Conservation (phyloP, 2,888 invertebrate genomes). For the Sussaba pulchella region DNA sequence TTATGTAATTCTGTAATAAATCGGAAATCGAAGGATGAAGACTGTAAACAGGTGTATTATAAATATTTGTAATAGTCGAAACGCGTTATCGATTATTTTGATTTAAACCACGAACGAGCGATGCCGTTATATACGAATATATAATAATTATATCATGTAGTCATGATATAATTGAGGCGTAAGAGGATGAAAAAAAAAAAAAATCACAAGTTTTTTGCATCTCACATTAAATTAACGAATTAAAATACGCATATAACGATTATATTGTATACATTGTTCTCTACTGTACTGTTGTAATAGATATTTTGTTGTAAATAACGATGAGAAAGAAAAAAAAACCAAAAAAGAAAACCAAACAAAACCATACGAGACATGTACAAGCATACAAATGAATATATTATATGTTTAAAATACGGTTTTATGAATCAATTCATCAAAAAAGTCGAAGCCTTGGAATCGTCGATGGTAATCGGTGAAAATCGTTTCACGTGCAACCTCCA, state of each 20-base stretch:
- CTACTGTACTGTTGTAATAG: slow-evolving; percentile 82
- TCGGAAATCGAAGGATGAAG: slow-evolving; percentile 59
- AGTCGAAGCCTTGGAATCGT: neutral
- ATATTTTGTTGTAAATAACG: slow-evolving; percentile 82
- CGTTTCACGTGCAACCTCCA: neutral
- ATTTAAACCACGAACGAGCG: slow-evolving; percentile 51
- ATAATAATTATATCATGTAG: slow-evolving; percentile 75
- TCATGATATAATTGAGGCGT: slow-evolving; percentile 50
- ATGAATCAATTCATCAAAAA: slow-evolving; percentile 27
- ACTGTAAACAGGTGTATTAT: slow-evolving; percentile 59
- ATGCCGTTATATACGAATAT: slow-evolving; percentile 49
- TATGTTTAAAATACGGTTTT: slow-evolving; percentile 81
- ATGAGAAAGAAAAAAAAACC: slow-evolving; percentile 68
- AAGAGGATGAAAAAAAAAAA: slow-evolving; percentile 70
- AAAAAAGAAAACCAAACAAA: slow-evolving; percentile 67
- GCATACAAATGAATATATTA: slow-evolving; percentile 83
- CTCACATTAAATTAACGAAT: slow-evolving; percentile 77
- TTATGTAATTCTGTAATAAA: slow-evolving; percentile 42
- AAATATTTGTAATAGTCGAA: slow-evolving; percentile 45
- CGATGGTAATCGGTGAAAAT: neutral
- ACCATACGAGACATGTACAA: slow-evolving; percentile 77
- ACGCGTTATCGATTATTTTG: slow-evolving; percentile 52
- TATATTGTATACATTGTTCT: slow-evolving; percentile 80
- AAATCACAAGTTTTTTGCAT: slow-evolving; percentile 73
- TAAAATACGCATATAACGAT: slow-evolving; percentile 77